Evolutionary conservation across 2,113 vertebrate genomes (phyloP), one percentile per base, ranked within the genome.

Genomic region (Corythornis cristatus): DNA sequence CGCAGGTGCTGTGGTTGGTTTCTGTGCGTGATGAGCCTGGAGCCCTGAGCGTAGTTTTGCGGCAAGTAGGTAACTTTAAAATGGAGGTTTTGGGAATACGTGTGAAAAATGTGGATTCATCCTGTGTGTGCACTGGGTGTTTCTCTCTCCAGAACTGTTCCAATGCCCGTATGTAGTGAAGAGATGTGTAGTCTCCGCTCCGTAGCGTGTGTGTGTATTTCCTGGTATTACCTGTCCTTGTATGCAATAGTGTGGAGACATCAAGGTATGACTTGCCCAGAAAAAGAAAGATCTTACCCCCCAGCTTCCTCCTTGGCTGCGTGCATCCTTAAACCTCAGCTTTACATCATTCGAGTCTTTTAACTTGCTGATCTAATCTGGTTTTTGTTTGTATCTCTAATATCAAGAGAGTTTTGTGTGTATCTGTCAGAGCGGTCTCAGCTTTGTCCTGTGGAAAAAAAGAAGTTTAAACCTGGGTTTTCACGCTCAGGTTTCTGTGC

Each of bases 81-180:
- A 86, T 90, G 90, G 95, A 83, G 86, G 73, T 74, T 46, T 46
- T 1, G 15, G 85, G 76, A 7, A 15, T 12, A 21, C 3, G 26
- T 57, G 28, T 53, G 66, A 11, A 33, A 56, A 56, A 28, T 0
- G 20, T 11, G 83, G 79, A 1, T 60, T 51, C 14, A 8, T 29
- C 53, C 45, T 0, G 0, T 11, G 48, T 2, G 70, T 7, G 20
- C 4, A 1, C 16, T 1, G 19, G 40, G 22, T 40, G 68, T 20
- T 91, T 54, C 15, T 35, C n/a, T 43, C 45, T 56, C 48, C 50
- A 10, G 21, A 93, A 7, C 37, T 0, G 0, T 76, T 70, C 12
- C 1, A 1, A 0, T 56, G 76, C 12, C 25, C 0, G 1, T 25
- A 7, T 1, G 9, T 12, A 5, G 65, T 0, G 26, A 28, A 5